These are phyloP conservation scores for Dreissena rostriformis DNA, from an alignment of 1,140 invertebrate species.

Conservation along the genomic window DNA sequence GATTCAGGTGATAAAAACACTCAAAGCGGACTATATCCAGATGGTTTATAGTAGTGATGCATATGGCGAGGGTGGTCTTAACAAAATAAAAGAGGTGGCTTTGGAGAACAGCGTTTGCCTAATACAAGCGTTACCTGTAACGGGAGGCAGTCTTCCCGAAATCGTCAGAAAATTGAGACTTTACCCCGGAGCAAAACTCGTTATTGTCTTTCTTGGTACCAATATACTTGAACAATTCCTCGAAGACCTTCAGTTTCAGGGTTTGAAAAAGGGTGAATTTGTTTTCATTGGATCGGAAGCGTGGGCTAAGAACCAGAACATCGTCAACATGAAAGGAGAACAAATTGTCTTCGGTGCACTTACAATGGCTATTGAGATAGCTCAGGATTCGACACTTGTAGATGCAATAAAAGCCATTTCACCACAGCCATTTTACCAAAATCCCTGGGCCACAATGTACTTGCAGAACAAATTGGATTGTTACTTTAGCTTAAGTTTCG, in stretches of 20 bases:
- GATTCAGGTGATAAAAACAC: conserved; percentile 62
- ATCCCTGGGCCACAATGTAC: conserved; percentile 15
- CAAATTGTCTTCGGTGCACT: conserved; percentile 14
- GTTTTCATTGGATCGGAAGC: conserved; percentile 41
- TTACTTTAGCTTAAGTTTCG: conserved; percentile 33
- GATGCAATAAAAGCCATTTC: conserved; percentile 4
- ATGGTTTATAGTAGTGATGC: conserved; percentile 52
- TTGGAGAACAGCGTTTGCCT: conserved; percentile 58
- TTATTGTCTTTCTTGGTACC: conserved; percentile 56
- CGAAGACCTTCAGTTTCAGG: neutral
- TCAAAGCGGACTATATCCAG: conserved; percentile 60
- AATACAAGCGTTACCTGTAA: conserved; percentile 55
- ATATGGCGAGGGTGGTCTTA: conserved; percentile 48
- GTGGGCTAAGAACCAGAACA: neutral
- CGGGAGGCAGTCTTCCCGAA: neutral
- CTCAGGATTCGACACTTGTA: conserved; percentile 2
- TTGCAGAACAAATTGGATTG: conserved; percentile 18
- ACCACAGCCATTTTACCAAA: neutral
- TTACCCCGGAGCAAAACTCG: conserved; percentile 43
- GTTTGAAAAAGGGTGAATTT: conserved; percentile 41
- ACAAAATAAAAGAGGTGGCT: conserved; percentile 25
- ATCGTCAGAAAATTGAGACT: conserved; percentile 35
- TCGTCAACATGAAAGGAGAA: neutral
- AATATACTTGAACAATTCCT: conserved; percentile 38
- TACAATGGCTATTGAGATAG: conserved; percentile 26